Base-by-base conservation (phyloP, 2,113 vertebrate genomes). In the Takifugu flavidus region DNA sequence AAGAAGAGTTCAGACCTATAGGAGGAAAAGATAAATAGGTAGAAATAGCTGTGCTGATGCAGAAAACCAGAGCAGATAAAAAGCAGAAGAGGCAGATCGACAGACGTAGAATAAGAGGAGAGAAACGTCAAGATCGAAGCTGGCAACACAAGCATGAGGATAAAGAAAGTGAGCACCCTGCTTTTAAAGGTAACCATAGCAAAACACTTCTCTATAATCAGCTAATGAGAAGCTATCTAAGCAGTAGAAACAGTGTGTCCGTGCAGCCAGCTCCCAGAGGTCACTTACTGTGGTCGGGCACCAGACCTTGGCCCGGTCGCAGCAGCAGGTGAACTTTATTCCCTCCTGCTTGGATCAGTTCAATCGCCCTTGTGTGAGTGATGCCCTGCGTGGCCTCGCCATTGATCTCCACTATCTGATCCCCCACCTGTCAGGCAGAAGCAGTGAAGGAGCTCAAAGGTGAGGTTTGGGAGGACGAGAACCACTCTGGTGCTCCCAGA, bases 351-450 rank as follows among this genome's bases (percentile, higher is more conserved):
- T 98, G 97, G 78, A 99, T 99, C 77, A 99, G 92, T 84, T 99
- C 97, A 2, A 99, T 99, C 1, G 97, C 97, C 59, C 97, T 90
- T 0, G 96, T 98, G 77, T 99, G 97, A 25, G 96, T 99, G 89
- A 99, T 98, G 72, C 96, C 97, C 84, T 98, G 96, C 0, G 96
- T 98, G 56, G 94, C 94, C 62, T 99, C 96, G 13, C 95, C 94
- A 2, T 98, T 98, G 75, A 99, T 99, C 87, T 99, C 96, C 68
- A 99, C 97, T 2, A 99, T 99, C 82, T 99, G 96, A 89, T 99
- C 97, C 34, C 96, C 97, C 27, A 99, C 96, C 97, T 99, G 85
- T 25, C 25, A 71, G 1, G 25, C 29, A 62, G 5, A 67, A 15
- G 28, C 13, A 45, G 8, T 27, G 2, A 6, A 3, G 14, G 14